These are phyloP conservation scores for Acridotheres tristis DNA, from an alignment of 2,797 vertebrate genomes.

Conservation along the genomic window DNA sequence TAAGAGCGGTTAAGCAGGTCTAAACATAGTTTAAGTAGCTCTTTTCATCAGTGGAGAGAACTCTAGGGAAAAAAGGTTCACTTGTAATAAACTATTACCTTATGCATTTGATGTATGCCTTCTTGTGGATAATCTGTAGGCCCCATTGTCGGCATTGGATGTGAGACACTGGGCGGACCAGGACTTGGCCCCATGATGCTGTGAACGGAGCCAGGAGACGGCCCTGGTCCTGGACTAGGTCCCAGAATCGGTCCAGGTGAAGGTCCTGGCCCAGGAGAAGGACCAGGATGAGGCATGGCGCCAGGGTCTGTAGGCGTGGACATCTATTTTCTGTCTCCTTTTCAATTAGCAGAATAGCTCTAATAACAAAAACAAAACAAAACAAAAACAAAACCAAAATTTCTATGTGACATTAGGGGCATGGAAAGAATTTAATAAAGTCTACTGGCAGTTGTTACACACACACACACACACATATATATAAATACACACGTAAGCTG, in stretches of 20 bases:
- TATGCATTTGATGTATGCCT: constrained; percentile 90
- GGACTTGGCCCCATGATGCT: constrained; percentile 99
- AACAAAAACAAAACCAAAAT: constrained; percentile 45
- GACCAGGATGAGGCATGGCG: constrained; percentile 94
- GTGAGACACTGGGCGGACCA: constrained; percentile 89
- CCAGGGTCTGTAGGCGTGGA: constrained; percentile 91
- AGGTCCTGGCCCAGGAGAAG: constrained; percentile 92
- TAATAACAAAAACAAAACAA: constrained; percentile 48
- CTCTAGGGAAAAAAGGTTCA: not conserved
- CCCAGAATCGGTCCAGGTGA: constrained; percentile 96
- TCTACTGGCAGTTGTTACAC: not conserved
- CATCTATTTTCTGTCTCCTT: constrained; percentile 81
- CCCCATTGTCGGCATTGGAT: constrained; percentile 86
- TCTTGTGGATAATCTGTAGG: constrained; percentile 91
- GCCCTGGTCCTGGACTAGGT: constrained; percentile 95
- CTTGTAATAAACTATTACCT: constrained; percentile 78
- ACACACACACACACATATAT: not conserved
- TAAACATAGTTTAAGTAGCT: not conserved
- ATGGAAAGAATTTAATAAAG: constrained; percentile 5
- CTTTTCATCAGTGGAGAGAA: not conserved
- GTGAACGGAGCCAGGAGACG: constrained; percentile 95
- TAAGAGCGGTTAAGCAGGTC: not conserved
- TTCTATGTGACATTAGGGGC: constrained; percentile 48
- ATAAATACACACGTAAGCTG: not conserved
- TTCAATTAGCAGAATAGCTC: constrained; percentile 57